Conservation (phyloP, 2,797 vertebrate genomes). For the Leucoraja ocellata region DNA sequence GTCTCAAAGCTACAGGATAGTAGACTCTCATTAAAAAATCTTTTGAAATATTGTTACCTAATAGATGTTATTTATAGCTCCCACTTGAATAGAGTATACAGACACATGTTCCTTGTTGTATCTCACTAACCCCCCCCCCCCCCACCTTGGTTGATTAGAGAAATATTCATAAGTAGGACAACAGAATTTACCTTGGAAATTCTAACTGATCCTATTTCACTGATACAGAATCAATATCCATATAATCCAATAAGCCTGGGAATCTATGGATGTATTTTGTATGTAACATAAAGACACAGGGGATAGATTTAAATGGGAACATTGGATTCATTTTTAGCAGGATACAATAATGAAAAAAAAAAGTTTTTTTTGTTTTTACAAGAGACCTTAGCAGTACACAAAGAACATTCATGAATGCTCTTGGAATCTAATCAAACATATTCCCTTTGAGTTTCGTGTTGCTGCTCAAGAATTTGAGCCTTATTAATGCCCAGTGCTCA, state of each 20-base stretch:
- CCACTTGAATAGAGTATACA: not conserved
- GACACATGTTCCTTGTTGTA: slow-evolving; percentile 5
- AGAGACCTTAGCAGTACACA: not conserved
- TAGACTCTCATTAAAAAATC: not conserved
- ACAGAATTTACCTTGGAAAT: not conserved
- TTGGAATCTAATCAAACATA: slow-evolving; percentile 11
- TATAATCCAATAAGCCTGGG: not conserved
- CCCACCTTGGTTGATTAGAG: not conserved
- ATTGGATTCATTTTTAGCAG: slow-evolving; percentile 19
- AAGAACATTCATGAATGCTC: not conserved
- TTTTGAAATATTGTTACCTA: not conserved
- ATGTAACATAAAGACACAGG: not conserved
- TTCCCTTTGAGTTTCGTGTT: not conserved
- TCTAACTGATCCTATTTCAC: not conserved
- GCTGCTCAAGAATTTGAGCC: slow-evolving; percentile 1
- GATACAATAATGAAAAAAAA: not conserved
- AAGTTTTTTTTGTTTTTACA: not conserved
- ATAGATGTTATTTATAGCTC: not conserved
- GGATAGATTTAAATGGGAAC: not conserved
- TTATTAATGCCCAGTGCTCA: no score
- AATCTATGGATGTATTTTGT: not conserved
- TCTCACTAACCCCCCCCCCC: not conserved
- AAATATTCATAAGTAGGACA: not conserved
- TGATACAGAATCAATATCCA: not conserved
- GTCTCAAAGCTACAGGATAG: not conserved